Percentiles rank a stretch among this genome's conserved stretches.
Evolutionary conservation across 1,140 invertebrate species (phyloP).

Genomic region (Drosophila parvula): DNA sequence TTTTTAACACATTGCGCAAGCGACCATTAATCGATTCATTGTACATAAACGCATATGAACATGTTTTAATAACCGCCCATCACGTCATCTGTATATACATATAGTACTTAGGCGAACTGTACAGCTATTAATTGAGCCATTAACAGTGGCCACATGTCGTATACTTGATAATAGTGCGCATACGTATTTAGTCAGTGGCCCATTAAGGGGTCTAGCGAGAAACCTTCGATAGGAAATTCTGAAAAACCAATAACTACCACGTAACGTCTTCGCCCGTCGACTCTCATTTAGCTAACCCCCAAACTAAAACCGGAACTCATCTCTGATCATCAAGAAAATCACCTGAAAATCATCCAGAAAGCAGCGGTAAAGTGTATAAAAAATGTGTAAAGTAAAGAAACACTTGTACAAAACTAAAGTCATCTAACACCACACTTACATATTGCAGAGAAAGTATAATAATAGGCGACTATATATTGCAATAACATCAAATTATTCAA

Average conservation of each 20-base stretch:
- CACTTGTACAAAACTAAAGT: conserved; percentile 19
- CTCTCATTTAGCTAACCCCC: conserved; percentile 46
- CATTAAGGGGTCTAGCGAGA: conserved; percentile 37
- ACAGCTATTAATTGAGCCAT: conserved; percentile 48
- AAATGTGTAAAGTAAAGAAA: conserved; percentile 36
- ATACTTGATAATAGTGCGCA: conserved; percentile 70
- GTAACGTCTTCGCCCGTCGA: conserved; percentile 19
- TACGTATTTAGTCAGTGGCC: conserved; percentile 27
- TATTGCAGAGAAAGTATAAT: conserved; percentile 4
- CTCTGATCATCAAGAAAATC: conserved; percentile 40
- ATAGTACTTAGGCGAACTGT: conserved; percentile 30
- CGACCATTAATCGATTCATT: conserved; percentile 36
- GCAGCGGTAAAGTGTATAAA: conserved; percentile 16
- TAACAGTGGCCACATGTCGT: conserved; percentile 63
- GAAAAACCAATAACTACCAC: conserved; percentile 12
- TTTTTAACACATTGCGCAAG: conserved; percentile 52
- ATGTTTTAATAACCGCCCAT: conserved; percentile 33
- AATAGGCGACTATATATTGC: neutral
- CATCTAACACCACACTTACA: conserved; percentile 37
- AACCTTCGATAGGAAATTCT: conserved; percentile 34
- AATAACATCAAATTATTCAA: no score
- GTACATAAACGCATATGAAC: conserved; percentile 22
- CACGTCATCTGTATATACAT: conserved; percentile 37
- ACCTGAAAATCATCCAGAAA: conserved; percentile 25
- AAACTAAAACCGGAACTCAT: conserved; percentile 50